A percentile compares a stretch with the other conserved stretches of the same genome.
Evolutionary conservation across 2,797 vertebrate genomes (phyloP).

Genomic region (Crenichthys baileyi): DNA sequence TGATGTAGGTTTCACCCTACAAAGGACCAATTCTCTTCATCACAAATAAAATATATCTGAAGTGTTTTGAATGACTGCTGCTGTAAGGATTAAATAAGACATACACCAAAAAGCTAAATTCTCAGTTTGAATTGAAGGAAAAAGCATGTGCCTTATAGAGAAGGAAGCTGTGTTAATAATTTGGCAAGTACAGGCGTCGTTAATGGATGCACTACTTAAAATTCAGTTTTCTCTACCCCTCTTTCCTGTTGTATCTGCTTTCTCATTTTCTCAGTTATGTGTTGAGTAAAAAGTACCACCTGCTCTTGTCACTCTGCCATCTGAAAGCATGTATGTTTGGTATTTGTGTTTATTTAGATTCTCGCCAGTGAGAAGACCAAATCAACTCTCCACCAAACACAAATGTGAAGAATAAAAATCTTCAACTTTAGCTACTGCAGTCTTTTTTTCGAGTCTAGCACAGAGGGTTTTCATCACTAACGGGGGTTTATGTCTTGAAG

Average conservation of each 20-base stretch:
- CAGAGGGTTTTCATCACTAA: slow-evolving; percentile 43
- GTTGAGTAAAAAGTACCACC: slow-evolving; percentile 21
- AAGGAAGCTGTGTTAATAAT: not conserved
- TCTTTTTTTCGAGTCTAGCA: slow-evolving; percentile 9
- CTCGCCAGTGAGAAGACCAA: not conserved
- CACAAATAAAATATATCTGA: not conserved
- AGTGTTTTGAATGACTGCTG: not conserved
- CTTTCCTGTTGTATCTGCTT: not conserved
- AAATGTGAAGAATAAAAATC: slow-evolving; percentile 5
- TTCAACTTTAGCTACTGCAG: slow-evolving; percentile 9
- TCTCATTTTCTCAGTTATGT: slow-evolving; percentile 10
- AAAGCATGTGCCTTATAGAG: not conserved
- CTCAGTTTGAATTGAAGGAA: not conserved
- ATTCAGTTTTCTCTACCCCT: too few relatives aligned
- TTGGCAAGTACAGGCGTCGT: not conserved
- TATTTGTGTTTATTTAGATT: slow-evolving; percentile 1
- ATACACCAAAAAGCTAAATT: not conserved
- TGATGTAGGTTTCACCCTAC: not conserved
- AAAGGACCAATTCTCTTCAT: not conserved
- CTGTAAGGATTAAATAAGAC: not conserved
- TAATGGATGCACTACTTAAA: not conserved
- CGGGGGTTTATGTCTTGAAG: slow-evolving; percentile 44
- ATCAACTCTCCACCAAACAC: slow-evolving; percentile 8
- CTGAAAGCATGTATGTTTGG: not conserved
- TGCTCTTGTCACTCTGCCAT: slow-evolving; percentile 5